Evolutionary conservation across 2,888 invertebrate genomes (phyloP).

Genomic region (Cataglyphis livida): DNA sequence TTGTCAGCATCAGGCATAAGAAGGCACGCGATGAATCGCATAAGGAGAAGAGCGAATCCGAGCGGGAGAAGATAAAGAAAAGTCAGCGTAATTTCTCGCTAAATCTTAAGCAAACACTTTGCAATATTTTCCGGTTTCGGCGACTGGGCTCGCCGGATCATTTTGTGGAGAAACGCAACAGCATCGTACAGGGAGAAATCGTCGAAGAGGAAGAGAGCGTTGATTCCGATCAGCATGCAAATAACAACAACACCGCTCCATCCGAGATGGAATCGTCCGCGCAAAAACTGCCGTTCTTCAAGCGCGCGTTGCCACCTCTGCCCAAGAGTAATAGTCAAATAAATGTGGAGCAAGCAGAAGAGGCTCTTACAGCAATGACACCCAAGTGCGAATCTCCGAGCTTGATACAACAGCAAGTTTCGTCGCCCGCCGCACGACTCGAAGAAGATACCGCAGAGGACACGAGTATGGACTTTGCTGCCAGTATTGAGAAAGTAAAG

Average conservation of each 20-base stretch:
- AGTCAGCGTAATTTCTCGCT: conserved; percentile 89
- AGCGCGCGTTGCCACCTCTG: conserved; percentile 90
- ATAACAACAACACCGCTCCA: conserved; percentile 80
- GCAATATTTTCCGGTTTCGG: conserved; percentile 93
- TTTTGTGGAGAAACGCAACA: conserved; percentile 82
- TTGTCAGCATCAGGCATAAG: conserved; percentile 88
- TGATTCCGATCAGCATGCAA: conserved; percentile 79
- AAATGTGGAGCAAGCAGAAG: conserved; percentile 84
- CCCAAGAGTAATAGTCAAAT: conserved; percentile 87
- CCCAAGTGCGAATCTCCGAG: conserved; percentile 81
- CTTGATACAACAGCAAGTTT: conserved; percentile 78
- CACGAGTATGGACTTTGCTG: conserved; percentile 93
- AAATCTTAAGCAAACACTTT: conserved; percentile 93
- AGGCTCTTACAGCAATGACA: conserved; percentile 80
- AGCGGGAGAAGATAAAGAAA: conserved; percentile 88
- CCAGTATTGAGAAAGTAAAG: conserved; percentile 97
- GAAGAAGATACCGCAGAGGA: conserved; percentile 86
- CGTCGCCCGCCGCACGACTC: conserved; percentile 85
- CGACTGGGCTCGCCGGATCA: conserved; percentile 87
- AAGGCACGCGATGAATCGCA: conserved; percentile 84
- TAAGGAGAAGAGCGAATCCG: conserved; percentile 83
- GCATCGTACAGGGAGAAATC: conserved; percentile 83
- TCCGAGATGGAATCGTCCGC: conserved; percentile 83
- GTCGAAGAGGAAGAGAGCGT: conserved; percentile 81
- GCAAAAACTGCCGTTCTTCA: conserved; percentile 87